Percentiles rank a stretch among this genome's conserved stretches.
phyloP scores from a whole-genome alignment of 2,113 vertebrate genomes.

The Tragelaphus imberbis region DNA sequence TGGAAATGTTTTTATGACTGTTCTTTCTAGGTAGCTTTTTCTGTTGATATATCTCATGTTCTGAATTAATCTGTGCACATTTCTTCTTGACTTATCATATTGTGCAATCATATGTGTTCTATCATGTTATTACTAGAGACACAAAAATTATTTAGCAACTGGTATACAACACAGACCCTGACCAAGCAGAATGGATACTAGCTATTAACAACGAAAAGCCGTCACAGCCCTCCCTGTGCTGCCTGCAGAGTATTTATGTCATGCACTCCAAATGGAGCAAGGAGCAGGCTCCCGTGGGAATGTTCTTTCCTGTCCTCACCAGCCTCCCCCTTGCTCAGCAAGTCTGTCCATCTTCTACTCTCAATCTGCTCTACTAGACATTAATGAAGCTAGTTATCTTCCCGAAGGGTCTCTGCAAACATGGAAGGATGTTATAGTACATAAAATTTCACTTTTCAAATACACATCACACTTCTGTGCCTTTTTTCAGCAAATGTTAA shows the following conservation, averaged over 20 bases:
- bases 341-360: background rate
- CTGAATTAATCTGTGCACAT: background rate
- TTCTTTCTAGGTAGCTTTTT: background rate
- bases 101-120: background rate
- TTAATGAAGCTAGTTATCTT: background rate
- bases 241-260: background rate
- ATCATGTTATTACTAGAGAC: background rate
- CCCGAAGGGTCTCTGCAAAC: background rate
- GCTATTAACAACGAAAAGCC: background rate
- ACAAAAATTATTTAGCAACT: background rate
- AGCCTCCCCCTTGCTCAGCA: background rate
- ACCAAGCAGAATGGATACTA: background rate
- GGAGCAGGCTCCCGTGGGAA: fast-evolving
- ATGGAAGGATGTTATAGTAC: background rate
- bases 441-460: background rate
- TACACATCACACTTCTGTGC: background rate
- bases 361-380: background rate
- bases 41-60: background rate
- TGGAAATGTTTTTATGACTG: background rate
- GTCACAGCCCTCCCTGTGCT: no score
- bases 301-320: background rate
- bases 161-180: background rate
- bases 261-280: background rate
- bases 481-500: background rate
- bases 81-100: background rate